A percentile compares a stretch with the other conserved stretches of the same genome.
phyloP scores from a whole-genome alignment of 2,888 invertebrate genomes.

The Idaea straminata region DNA sequence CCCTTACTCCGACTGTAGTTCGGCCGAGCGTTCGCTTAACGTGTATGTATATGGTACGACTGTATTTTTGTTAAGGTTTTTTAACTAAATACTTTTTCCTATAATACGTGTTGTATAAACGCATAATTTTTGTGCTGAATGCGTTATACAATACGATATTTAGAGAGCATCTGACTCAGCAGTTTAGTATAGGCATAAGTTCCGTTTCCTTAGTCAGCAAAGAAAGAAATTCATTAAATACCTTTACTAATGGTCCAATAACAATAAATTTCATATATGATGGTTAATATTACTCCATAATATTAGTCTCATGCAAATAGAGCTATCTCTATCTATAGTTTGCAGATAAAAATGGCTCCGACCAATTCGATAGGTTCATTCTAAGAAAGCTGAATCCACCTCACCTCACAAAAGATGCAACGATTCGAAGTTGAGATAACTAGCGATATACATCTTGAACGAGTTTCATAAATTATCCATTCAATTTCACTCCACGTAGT shows the following conservation, averaged over 20 bases:
- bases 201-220: background rate
- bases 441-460: background rate
- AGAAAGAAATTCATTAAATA: background rate
- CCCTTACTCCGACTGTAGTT: too few relatives aligned
- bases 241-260: background rate
- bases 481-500: constrained; percentile 3
- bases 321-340: background rate
- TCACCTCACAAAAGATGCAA: background rate
- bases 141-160: background rate
- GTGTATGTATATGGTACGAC: too few relatives aligned
- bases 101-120: background rate
- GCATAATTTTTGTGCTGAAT: background rate
- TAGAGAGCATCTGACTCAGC: background rate
- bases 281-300: background rate
- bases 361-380: background rate
- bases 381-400: background rate
- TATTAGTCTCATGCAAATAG: background rate
- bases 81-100: background rate
- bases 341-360: background rate
- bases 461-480: constrained; percentile 3
- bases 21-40: too few relatives aligned
- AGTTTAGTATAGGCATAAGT: background rate
- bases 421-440: constrained; percentile 1
- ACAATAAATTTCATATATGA: background rate
- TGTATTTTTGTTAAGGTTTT: background rate